phyloP scores from a whole-genome alignment of 2,113 vertebrate species.

The Strix uralensis region DNA sequence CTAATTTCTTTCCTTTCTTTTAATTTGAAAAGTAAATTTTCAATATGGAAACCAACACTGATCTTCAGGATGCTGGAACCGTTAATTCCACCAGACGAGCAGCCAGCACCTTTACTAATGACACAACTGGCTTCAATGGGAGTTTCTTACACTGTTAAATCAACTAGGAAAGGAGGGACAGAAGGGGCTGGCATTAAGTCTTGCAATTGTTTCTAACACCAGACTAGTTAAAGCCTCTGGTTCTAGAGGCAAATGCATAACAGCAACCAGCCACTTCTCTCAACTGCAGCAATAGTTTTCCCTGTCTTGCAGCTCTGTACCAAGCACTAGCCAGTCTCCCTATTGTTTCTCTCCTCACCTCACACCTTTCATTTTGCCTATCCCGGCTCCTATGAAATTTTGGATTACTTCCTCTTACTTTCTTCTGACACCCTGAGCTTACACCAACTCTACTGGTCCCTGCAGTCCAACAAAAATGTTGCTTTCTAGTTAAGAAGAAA shows the following conservation, averaged over 20 bases:
- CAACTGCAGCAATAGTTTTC: neutral
- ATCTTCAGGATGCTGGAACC: neutral
- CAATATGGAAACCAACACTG: neutral
- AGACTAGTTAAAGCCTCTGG: neutral
- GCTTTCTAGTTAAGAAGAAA: neutral
- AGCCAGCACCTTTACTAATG: neutral
- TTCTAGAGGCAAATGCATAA: neutral
- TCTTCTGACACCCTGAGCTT: neutral
- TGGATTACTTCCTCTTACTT: neutral
- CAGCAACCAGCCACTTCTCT: neutral
- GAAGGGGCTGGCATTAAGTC: neutral
- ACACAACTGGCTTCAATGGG: neutral
- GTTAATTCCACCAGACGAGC: neutral
- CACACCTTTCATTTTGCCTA: neutral
- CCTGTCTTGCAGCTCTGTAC: neutral
- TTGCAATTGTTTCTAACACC: neutral
- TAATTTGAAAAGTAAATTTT: neutral
- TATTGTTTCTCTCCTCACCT: neutral
- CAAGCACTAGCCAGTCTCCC: neutral
- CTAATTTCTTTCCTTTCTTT: neutral
- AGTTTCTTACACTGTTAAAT: neutral
- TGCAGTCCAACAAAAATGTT: neutral
- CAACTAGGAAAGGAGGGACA: neutral
- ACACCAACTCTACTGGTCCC: neutral
- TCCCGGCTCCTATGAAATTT: neutral